Evolutionary conservation across 53 echinoderm and acorn worm species (phyloP), one percentile per base, ranked within the genome.

Genomic region (Henricia sp.): DNA sequence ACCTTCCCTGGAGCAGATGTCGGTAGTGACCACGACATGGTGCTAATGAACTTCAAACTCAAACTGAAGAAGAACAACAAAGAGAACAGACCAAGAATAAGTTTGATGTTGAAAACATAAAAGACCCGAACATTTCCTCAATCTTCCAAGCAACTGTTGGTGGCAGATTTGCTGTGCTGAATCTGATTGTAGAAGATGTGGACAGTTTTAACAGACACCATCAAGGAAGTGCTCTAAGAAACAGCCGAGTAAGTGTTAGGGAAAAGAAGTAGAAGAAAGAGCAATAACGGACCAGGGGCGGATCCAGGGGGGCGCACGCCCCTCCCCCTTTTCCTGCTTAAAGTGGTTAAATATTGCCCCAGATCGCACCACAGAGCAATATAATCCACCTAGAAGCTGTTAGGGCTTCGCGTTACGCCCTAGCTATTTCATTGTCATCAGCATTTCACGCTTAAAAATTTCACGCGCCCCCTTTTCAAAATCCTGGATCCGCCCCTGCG

Each of bases 101-200:
- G 64, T 85, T 85, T 27, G 28, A 72, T 65, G 41, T 85, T 30
- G 73, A 85, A 1, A 73, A 74, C 32, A 73, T 60, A 9, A 85
- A 85, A 42, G 86, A 85, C 35, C 86, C 74, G 8, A 10, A 63
- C 0, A 48, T 85, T 20, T 60, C 74, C 12, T 11, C n/a, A 73
- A 3, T 14, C 2, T 84, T 84, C 54, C 9, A 70, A 56, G 84
- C 84, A 50, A 69, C 14, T 4, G 28, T 84, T 14, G 70, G 71
- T 1, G 70, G 71, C 1, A 84, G 36, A 60, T 73, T 85, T 72
- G 59, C 86, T 2, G 21, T 52, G 3, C 73, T 85, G 0, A 58
- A 10, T 34, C 24, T 44, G 5, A 13, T 54, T 1, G 62, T 65
- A 16, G 44, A 55, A 39, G 71, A 85, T 39, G 41, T 57, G 1